Base-by-base conservation (phyloP, 1,140 invertebrate genomes). In the Drosophila guanche region DNA sequence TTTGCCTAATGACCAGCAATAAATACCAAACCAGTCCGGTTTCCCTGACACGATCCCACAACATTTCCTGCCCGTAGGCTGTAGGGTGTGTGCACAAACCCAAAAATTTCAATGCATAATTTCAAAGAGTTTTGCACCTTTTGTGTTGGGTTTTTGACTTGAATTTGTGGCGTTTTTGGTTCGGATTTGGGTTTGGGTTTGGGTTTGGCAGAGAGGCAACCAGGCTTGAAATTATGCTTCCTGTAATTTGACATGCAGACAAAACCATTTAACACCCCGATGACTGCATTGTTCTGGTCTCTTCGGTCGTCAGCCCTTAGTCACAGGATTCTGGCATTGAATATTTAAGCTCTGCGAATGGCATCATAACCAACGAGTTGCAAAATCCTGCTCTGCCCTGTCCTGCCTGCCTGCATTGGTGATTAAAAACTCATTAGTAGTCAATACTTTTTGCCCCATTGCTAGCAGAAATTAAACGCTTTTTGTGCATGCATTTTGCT, bases 181-280 rank as follows among this genome's bases (percentile, higher is more conserved):
- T 42, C 7, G 41, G 23, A 53, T 59, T 48, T 58, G 52, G 60
- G 40, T 37, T 22, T 41, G 57, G 8, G 54, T 48, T 65, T 37
- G 40, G 53, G 25, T 43, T 45, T 20, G 62, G 62, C 50, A 69
- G 61, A 75, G 73, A 61, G 47, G 57, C 81, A 85, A 46, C 83
- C 78, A 86, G 75, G 83, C 83, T 80, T 86, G 84, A 86, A 86
- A 86, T 86, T 86, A 88, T 86, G 78, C 83, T 88, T 86, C 83
- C 83, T 79, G 83, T 86, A 88, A 88, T 86, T 88, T 88, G 83
- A 88, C 83, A 88, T 83, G 83, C 83, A 86, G 83, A 86, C 83
- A 86, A 86, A 86, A 83, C 81, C 78, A 88, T 86, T 86, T 86
- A 86, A 86, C 83, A 88, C 83, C 78, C 83, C 74, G 83, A 58